Conservation (phyloP, 2,797 vertebrate species). For the Nyctalus aviator region DNA sequence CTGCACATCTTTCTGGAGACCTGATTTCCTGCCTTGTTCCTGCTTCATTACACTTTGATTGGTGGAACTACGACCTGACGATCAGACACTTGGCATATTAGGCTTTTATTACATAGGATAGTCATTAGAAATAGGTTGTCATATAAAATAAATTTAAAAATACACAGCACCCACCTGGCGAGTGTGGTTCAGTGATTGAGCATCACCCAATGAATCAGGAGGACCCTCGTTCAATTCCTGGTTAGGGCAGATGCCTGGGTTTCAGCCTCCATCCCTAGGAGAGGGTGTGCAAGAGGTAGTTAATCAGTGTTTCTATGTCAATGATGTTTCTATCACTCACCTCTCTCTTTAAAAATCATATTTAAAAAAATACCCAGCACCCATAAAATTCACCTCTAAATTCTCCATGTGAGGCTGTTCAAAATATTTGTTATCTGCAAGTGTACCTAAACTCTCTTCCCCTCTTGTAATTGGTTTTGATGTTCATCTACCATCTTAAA, state of each 20-base stretch:
- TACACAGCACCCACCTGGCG: not conserved
- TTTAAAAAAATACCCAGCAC: not conserved
- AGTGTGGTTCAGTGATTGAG: no score
- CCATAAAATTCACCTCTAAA: not conserved
- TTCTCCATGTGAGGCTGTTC: not conserved
- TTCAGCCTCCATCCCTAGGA: no score
- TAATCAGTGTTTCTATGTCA: no score
- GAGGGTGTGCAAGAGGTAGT: no score
- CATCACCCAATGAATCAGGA: no score
- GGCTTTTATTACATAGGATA: no score
- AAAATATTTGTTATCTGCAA: slow-evolving; percentile 6
- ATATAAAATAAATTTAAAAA: not conserved
- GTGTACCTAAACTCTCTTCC: not conserved
- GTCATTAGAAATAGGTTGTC: not conserved
- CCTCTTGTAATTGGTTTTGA: not conserved
- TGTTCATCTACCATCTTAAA: not conserved
- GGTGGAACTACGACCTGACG: no score
- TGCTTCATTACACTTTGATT: not conserved
- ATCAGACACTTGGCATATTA: no score
- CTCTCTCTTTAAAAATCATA: no score
- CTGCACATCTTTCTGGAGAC: not conserved
- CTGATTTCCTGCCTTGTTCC: not conserved
- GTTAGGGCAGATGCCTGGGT: no score
- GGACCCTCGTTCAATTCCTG: no score
- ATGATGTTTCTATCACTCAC: no score